Percentiles rank a stretch among this genome's conserved stretches.
Conservation (phyloP, 2,888 invertebrate genomes). For the Andrena bucephala region DNA sequence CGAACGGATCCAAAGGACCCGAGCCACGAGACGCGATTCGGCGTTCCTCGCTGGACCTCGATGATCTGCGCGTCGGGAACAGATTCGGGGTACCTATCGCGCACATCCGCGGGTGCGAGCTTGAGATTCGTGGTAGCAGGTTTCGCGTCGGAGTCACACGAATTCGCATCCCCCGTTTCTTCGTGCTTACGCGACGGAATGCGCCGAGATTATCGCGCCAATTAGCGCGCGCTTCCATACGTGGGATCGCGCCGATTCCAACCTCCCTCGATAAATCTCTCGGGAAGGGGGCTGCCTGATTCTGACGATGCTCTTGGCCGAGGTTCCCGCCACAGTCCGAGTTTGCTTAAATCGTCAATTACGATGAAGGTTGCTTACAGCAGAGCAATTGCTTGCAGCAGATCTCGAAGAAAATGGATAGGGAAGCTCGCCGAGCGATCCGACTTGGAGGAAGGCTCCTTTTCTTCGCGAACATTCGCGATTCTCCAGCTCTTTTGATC, state of each 20-base stretch:
- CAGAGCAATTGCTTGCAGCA: too few relatives aligned
- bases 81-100: not conserved
- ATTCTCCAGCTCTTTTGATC: slow-evolving; percentile 32
- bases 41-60: not conserved
- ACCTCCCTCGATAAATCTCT: slow-evolving; percentile 8
- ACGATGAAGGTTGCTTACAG: too few relatives aligned
- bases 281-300: not conserved
- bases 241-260: slow-evolving; percentile 27
- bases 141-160: slow-evolving; percentile 21
- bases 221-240: slow-evolving; percentile 39
- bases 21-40: not conserved
- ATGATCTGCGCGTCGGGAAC: not conserved
- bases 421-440: not conserved
- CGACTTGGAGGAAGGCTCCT: too few relatives aligned
- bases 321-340: too few relatives aligned
- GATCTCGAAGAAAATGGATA: not conserved
- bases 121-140: slow-evolving; percentile 2
- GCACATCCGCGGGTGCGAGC: slow-evolving; percentile 11
- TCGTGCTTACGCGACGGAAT: slow-evolving; percentile 28
- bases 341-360: too few relatives aligned
- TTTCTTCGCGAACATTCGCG: slow-evolving; percentile 2
- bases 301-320: not conserved
- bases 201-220: slow-evolving; percentile 44
- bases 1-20: slow-evolving; percentile 2
- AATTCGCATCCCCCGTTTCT: slow-evolving; percentile 12